A percentile compares a stretch with the other conserved stretches of the same genome.
Conservation (phyloP, 2,113 vertebrate species). For the Vimba vimba region DNA sequence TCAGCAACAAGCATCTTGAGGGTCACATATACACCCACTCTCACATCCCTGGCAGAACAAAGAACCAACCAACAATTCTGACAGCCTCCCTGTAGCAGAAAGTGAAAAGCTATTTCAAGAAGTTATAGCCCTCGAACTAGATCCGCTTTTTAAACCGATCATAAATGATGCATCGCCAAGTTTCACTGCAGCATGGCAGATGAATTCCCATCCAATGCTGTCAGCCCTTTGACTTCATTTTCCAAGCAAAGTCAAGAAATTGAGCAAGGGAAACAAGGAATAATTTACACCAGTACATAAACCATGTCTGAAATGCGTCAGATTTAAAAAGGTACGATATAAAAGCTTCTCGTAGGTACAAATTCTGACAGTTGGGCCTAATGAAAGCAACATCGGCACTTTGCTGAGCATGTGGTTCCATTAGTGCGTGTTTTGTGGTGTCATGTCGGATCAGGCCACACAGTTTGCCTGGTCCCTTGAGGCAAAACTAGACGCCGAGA, state of each 20-base stretch:
- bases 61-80: slow-evolving; percentile 4
- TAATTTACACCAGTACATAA: slow-evolving; percentile 48
- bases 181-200: not conserved
- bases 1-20: slow-evolving; percentile 22
- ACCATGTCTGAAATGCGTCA: slow-evolving; percentile 14
- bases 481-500: slow-evolving; percentile 8
- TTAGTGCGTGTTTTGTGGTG: slow-evolving; percentile 7
- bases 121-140: slow-evolving; percentile 5
- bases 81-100: slow-evolving; percentile 8
- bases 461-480: slow-evolving; percentile 1
- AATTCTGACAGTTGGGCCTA: slow-evolving; percentile 19
- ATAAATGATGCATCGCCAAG: slow-evolving; percentile 47
- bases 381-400: slow-evolving; percentile 9
- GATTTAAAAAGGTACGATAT: slow-evolving; percentile 32
- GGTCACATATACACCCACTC: not conserved
- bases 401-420: not conserved
- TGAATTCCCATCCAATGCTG: not conserved
- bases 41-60: slow-evolving; percentile 31
- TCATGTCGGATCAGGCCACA: slow-evolving; percentile 18
- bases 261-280: slow-evolving; percentile 37
- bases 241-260: slow-evolving; percentile 16
- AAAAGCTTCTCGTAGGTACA: slow-evolving; percentile 45
- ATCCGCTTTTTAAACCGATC: slow-evolving; percentile 28
- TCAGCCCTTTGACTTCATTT: slow-evolving; percentile 19
- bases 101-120: slow-evolving; percentile 31